These are phyloP conservation scores for Anthonomus grandis DNA, from an alignment of 1,140 invertebrate species.

Conservation along the genomic window DNA sequence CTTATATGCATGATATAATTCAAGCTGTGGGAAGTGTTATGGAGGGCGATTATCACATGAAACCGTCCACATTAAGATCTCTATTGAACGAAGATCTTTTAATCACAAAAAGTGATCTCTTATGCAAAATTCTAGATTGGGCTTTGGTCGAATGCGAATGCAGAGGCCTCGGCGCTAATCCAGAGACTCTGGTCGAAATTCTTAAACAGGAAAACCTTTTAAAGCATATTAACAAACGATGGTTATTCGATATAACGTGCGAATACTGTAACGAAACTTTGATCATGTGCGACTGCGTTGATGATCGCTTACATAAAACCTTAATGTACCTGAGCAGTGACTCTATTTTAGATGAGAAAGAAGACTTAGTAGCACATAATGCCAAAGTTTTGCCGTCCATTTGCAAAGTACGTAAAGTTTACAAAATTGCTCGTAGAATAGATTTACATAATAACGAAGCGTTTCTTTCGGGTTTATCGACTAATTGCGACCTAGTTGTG, in stretches of 20 bases:
- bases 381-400: conserved; percentile 18
- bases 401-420: conserved; percentile 27
- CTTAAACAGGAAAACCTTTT: conserved; percentile 45
- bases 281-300: conserved; percentile 13
- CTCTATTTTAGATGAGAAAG: conserved; percentile 6
- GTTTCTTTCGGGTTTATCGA: conserved; percentile 26
- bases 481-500: conserved; percentile 23
- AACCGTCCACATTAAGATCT: conserved; percentile 48
- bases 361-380: background rate
- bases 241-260: conserved; percentile 14
- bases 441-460: conserved; percentile 24
- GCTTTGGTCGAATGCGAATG: conserved; percentile 50
- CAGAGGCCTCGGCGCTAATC: conserved; percentile 41
- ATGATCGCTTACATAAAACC: conserved; percentile 21
- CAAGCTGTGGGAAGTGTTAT: conserved; percentile 52
- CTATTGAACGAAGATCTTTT: conserved; percentile 52
- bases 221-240: conserved; percentile 23
- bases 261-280: conserved; percentile 24
- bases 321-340: conserved; percentile 17
- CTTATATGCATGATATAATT: conserved; percentile 51
- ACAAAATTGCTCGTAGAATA: conserved; percentile 34
- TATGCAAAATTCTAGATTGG: conserved; percentile 53
- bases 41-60: conserved; percentile 49
- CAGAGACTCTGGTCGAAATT: conserved; percentile 48
- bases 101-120: conserved; percentile 51